phyloP scores from a whole-genome alignment of 2,888 invertebrate genomes.

The Adelphocoris suturalis region DNA sequence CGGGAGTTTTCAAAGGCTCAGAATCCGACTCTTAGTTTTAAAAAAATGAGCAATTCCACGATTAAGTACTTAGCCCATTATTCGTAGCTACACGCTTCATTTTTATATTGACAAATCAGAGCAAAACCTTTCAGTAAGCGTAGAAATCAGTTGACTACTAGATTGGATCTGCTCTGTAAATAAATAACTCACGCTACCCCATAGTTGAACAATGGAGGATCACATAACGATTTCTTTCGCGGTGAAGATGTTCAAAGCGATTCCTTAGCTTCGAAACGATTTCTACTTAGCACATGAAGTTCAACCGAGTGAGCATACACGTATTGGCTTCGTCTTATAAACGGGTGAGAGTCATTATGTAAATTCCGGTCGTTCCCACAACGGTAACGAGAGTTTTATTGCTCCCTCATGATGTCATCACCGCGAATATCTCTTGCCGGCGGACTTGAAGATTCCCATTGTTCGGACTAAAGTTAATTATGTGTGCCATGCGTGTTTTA shows the following conservation, averaged over 20 bases:
- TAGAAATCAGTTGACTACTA: too few species aligned
- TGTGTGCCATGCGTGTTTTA: too few species aligned
- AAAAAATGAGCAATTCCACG: too few species aligned
- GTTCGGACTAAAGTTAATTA: background rate
- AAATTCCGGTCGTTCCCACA: slow-evolving; percentile 30
- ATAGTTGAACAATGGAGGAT: too few species aligned
- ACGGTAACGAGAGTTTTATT: slow-evolving; percentile 42
- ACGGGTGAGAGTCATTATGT: slow-evolving; percentile 35
- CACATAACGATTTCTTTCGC: background rate
- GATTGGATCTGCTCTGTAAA: too few species aligned
- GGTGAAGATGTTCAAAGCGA: background rate
- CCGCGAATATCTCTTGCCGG: slow-evolving; percentile 2
- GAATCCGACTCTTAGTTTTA: too few species aligned
- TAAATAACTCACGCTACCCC: too few species aligned
- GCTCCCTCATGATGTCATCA: slow-evolving; percentile 30
- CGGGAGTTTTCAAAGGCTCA: too few species aligned
- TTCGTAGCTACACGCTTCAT: too few species aligned
- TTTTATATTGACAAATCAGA: too few species aligned
- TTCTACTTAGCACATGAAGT: background rate
- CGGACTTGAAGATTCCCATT: background rate
- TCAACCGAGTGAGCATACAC: background rate
- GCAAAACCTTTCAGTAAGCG: too few species aligned
- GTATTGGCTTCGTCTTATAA: slow-evolving; percentile 4
- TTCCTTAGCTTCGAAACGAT: slow-evolving; percentile 2
- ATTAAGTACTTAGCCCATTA: too few species aligned